Percentiles rank a stretch among this genome's conserved stretches.
These are phyloP conservation scores for Acronicta alni DNA, from an alignment of 2,888 invertebrate genomes.

Conservation along the genomic window DNA sequence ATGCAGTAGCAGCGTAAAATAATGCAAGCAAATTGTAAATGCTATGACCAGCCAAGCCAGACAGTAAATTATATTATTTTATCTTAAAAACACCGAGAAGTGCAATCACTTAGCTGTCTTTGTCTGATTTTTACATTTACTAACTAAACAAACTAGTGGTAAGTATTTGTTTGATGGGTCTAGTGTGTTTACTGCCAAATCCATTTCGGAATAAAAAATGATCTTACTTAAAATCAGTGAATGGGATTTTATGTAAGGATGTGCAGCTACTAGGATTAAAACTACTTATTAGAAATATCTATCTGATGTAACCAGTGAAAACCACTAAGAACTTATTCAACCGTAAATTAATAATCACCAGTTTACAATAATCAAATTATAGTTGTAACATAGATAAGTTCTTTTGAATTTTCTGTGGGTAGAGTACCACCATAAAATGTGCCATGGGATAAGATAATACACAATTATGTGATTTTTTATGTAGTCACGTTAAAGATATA, in stretches of 20 bases:
- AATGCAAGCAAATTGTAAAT: constrained; percentile 33
- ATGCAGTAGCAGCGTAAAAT: constrained; percentile 37
- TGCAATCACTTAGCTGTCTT: constrained; percentile 20
- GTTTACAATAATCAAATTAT: too few relatives aligned
- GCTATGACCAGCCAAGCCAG: constrained; percentile 24
- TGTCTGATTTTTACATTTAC: constrained; percentile 28
- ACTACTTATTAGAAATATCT: too few relatives aligned
- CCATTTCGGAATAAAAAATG: constrained; percentile 19
- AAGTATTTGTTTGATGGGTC: constrained; percentile 27
- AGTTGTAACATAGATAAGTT: too few relatives aligned
- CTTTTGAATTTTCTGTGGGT: not conserved
- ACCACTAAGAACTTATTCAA: too few relatives aligned
- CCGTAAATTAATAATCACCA: too few relatives aligned
- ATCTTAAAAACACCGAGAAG: constrained; percentile 32
- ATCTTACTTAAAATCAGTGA: not conserved
- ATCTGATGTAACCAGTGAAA: too few relatives aligned
- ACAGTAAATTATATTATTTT: constrained; percentile 10
- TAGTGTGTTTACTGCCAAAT: constrained; percentile 56
- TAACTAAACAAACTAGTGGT: constrained; percentile 38
- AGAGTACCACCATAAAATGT: not conserved
- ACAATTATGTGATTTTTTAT: not conserved
- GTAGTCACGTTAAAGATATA: not conserved
- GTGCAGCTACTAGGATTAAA: not conserved
- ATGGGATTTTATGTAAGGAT: too few relatives aligned
- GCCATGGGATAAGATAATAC: not conserved